Conservation (phyloP, 2,797 vertebrate genomes). For the Spea hammondii region DNA sequence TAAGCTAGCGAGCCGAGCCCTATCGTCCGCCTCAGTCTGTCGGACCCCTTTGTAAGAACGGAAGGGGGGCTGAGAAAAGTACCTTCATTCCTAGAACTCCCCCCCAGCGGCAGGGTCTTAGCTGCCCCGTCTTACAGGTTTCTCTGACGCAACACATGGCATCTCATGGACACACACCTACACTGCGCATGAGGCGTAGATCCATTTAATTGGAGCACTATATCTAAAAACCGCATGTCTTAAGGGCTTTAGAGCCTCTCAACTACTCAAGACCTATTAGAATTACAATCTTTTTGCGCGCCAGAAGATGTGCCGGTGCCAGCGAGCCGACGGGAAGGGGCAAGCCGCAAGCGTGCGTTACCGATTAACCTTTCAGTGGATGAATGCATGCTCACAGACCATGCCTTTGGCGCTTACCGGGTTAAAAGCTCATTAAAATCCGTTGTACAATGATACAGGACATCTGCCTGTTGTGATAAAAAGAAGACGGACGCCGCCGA, state of each 20-base stretch:
- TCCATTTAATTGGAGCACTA: neutral
- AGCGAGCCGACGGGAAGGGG: neutral
- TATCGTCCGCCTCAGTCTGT: too few species aligned
- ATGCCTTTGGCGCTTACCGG: neutral
- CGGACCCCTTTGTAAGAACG: too few species aligned
- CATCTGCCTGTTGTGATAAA: neutral
- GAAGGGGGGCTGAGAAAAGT: too few species aligned
- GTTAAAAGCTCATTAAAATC: neutral
- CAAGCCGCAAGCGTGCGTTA: neutral
- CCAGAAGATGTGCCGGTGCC: neutral
- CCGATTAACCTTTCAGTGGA: too few species aligned
- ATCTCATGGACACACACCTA: neutral
- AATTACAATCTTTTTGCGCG: neutral
- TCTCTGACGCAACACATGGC: neutral
- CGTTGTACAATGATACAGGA: neutral
- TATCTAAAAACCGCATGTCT: neutral
- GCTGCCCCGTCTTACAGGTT: too few species aligned
- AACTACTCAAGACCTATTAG: constrained; percentile 3
- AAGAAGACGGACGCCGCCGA: neutral
- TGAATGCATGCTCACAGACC: too few species aligned
- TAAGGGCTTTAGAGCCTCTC: constrained; percentile 9
- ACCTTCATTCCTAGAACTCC: too few species aligned
- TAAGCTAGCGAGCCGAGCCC: too few species aligned
- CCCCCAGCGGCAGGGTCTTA: too few species aligned
- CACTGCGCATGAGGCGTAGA: neutral